Base-by-base conservation (phyloP, 2,888 invertebrate species). In the Folsomia manolachei region DNA sequence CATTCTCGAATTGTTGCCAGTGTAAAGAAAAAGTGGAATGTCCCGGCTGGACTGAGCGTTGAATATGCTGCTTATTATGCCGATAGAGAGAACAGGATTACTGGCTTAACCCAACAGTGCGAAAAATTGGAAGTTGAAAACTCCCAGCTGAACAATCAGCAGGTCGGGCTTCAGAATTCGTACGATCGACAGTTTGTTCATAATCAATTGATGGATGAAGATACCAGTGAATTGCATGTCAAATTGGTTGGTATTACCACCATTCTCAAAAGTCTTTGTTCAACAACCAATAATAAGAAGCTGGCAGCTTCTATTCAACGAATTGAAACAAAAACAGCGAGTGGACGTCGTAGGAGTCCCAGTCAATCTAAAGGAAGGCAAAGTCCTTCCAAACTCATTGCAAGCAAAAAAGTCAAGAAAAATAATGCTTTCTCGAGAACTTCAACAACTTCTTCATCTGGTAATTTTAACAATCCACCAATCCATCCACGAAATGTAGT, bases 1-100 rank as follows among this genome's bases (percentile, higher is more conserved):
- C 92, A 94, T 84, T 88, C 89, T 85, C 90, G 92, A 65, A 90
- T 93, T 1, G 84, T 94, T 21, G 89, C 90, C 2, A 96, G 96
- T 82, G 90, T 94, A 2, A 88, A 94, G 11, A 94, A 94, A 81
- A 95, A 96, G 81, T 95, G 95, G 92, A 94, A 96, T 84, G 91
- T 97, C 75, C 90, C 94, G 0, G 95, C 96, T 0, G 95, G 97
- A 0, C 94, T 97, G 83, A 94, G 92, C 63, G 93, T 95, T 0
- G 96, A 97, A 84, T 98, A 95, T 83, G 92, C 97, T 66, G 94
- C 92, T 0, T 97, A 97, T 84, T 97, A 94, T 83, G 85, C 95
- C 71, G 96, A 97, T 84, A 87, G 97, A 25, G 94, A 95, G 83
- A 88, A 90, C 2, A 87, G 95, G 18, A 89, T 95, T 71, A 88